phyloP scores from a whole-genome alignment of 2,888 invertebrate genomes.

The Trichacis sp. region DNA sequence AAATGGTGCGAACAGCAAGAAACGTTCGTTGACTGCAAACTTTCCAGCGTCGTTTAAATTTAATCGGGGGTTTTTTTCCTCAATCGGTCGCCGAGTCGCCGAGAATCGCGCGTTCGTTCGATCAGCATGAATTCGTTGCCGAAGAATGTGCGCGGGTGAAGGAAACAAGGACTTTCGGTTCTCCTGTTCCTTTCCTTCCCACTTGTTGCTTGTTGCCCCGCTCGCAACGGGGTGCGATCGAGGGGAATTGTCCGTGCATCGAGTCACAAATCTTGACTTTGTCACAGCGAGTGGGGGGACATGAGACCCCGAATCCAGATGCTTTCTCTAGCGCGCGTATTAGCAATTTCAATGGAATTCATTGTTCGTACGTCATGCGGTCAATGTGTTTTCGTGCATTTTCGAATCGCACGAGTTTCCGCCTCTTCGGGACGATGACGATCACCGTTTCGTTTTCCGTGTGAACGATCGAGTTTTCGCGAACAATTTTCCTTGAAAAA shows the following conservation, averaged over 20 bases:
- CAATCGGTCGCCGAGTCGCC: too few species aligned
- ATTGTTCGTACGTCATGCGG: not conserved
- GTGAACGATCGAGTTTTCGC: not conserved
- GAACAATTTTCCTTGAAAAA: not conserved
- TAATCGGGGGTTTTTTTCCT: too few species aligned
- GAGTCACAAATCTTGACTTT: slow-evolving; percentile 1
- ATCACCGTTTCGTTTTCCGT: not conserved
- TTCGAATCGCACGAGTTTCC: not conserved
- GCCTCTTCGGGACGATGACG: not conserved
- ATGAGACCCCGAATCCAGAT: not conserved
- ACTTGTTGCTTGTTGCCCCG: not conserved
- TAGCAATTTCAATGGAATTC: not conserved
- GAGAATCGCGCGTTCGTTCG: not conserved
- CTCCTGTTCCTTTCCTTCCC: not conserved
- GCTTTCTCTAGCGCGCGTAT: not conserved
- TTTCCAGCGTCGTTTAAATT: too few species aligned
- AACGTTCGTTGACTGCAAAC: too few species aligned
- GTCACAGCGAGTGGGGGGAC: slow-evolving; percentile 4
- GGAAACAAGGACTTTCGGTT: not conserved
- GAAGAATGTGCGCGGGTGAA: not conserved
- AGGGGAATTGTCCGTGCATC: not conserved
- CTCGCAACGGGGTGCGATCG: not conserved
- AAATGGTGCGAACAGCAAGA: too few species aligned
- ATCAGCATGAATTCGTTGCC: too few species aligned
- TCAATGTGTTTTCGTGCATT: not conserved